A percentile compares a stretch with the other conserved stretches of the same genome.
These are phyloP conservation scores for Himalopsyche kuldschensis DNA, from an alignment of 2,888 invertebrate species.

Conservation along the genomic window DNA sequence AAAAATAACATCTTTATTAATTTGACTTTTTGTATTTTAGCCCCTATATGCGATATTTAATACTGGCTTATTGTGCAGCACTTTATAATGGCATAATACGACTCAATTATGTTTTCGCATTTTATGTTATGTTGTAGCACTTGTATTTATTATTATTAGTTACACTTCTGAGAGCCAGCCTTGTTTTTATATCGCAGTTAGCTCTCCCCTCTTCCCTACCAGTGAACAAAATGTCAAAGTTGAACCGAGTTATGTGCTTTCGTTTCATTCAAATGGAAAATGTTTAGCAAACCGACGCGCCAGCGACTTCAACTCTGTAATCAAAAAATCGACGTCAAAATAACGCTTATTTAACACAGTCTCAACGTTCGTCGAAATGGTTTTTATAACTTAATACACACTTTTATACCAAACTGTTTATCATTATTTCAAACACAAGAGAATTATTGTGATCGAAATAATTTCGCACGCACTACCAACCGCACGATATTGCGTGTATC, in stretches of 20 bases:
- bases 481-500: too few species aligned
- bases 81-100: too few species aligned
- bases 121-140: too few species aligned
- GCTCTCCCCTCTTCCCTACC: not conserved
- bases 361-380: not conserved
- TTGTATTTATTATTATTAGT: too few species aligned
- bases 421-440: not conserved
- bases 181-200: not conserved
- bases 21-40: too few species aligned
- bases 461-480: not conserved
- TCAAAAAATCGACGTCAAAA: not conserved
- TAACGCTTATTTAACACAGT: not conserved
- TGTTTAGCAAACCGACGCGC: not conserved
- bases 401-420: not conserved
- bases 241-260: not conserved
- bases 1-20: too few species aligned
- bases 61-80: too few species aligned
- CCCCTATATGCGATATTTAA: too few species aligned
- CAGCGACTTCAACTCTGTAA: not conserved
- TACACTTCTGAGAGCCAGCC: not conserved
- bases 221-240: not conserved
- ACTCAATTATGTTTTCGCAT: too few species aligned
- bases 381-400: not conserved
- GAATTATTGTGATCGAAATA: not conserved
- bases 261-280: not conserved